Conservation (phyloP, 2,888 invertebrate genomes). For the Tiphia femorata region DNA sequence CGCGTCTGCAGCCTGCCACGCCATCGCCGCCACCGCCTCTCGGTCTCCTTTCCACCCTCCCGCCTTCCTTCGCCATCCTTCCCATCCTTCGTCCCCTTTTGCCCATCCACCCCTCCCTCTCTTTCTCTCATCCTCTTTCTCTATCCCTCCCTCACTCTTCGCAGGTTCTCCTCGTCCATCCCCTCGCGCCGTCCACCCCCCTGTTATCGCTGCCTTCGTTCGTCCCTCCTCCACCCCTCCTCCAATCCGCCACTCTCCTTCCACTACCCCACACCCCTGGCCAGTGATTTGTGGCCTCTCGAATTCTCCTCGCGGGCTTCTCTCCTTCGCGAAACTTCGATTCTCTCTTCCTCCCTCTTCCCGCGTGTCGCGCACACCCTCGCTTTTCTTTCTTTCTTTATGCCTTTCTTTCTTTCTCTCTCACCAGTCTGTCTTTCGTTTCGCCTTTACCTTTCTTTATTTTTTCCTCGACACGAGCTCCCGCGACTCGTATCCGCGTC, state of each 20-base stretch:
- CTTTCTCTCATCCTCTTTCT: slow-evolving; percentile 37
- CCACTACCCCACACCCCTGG: slow-evolving; percentile 45
- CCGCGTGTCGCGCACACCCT: too few species aligned
- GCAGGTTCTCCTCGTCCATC: slow-evolving; percentile 24
- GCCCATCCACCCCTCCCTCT: slow-evolving; percentile 36
- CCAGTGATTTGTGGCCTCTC: slow-evolving; percentile 62
- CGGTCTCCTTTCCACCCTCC: too few species aligned
- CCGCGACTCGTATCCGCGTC: background rate
- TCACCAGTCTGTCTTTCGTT: slow-evolving; percentile 3
- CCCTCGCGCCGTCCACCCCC: slow-evolving; percentile 27
- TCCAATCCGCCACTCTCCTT: slow-evolving; percentile 41
- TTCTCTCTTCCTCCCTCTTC: slow-evolving; percentile 21
- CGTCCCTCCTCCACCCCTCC: slow-evolving; percentile 47
- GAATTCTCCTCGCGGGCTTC: slow-evolving; percentile 57
- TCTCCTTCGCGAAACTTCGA: slow-evolving; percentile 48
- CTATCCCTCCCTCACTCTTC: slow-evolving; percentile 48
- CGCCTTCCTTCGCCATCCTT: slow-evolving; percentile 18
- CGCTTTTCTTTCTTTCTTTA: slow-evolving; percentile 14
- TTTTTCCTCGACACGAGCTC: background rate
- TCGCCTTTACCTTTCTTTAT: slow-evolving; percentile 3
- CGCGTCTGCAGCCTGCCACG: slow-evolving; percentile 61
- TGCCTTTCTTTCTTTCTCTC: slow-evolving; percentile 14
- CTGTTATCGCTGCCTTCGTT: slow-evolving; percentile 43
- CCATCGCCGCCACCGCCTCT: too few species aligned
- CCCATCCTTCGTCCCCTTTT: slow-evolving; percentile 16